phyloP scores from a whole-genome alignment of 2,113 vertebrate species.

The Butorides virescens region DNA sequence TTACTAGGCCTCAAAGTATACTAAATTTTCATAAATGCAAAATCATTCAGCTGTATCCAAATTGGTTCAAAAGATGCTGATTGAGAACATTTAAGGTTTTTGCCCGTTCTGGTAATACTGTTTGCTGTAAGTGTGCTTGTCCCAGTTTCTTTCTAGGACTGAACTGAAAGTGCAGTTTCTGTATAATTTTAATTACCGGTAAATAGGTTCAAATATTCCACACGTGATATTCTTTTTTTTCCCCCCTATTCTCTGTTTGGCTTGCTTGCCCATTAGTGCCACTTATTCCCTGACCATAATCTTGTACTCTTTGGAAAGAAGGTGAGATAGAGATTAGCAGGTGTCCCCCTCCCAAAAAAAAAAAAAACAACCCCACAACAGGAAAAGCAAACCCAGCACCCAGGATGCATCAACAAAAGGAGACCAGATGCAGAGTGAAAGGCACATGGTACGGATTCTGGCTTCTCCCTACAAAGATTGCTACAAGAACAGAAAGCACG shows the following conservation, averaged over 20 bases:
- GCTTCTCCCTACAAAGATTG: constrained; percentile 30
- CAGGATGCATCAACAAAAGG: not conserved
- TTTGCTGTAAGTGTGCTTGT: not conserved
- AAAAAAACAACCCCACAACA: not conserved
- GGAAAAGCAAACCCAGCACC: not conserved
- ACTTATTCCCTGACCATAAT: not conserved
- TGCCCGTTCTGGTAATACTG: not conserved
- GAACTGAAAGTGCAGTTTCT: not conserved
- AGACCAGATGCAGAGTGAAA: constrained; percentile 42
- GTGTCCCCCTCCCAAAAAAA: not conserved
- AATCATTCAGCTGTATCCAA: constrained; percentile 11
- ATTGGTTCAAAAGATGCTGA: constrained; percentile 12
- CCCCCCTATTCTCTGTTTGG: not conserved
- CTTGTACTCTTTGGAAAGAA: not conserved
- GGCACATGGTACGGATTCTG: not conserved
- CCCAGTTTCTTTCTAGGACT: not conserved
- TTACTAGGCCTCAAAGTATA: not conserved
- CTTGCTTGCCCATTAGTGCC: not conserved
- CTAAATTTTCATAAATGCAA: constrained; percentile 17
- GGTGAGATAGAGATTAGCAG: not conserved
- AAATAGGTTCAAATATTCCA: not conserved
- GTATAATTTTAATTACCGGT: not conserved
- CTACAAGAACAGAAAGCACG: constrained; percentile 43
- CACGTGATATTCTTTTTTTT: not conserved
- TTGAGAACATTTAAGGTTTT: not conserved